These are phyloP conservation scores for Macroteleia sp. DNA, from an alignment of 2,888 invertebrate species.

Conservation along the genomic window DNA sequence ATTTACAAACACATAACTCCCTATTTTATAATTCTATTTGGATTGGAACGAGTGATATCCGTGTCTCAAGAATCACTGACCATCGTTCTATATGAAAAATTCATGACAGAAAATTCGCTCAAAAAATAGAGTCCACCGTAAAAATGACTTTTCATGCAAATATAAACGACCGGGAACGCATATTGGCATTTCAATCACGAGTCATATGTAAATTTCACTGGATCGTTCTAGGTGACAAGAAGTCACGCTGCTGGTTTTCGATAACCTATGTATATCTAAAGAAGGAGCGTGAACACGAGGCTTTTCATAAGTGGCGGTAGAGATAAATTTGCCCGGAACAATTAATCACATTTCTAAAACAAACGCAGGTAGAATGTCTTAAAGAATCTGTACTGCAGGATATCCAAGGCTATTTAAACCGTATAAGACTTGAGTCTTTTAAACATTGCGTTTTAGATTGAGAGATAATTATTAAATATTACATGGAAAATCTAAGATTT, in stretches of 20 bases:
- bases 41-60: slow-evolving; percentile 18
- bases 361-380: slow-evolving; percentile 42
- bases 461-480: too few species aligned
- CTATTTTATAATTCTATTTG: slow-evolving; percentile 16
- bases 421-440: slow-evolving; percentile 54
- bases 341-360: slow-evolving; percentile 58
- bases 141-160: slow-evolving; percentile 57
- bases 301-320: slow-evolving; percentile 36
- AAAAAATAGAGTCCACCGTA: slow-evolving; percentile 39
- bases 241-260: slow-evolving; percentile 49
- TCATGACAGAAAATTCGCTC: slow-evolving; percentile 46
- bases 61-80: slow-evolving; percentile 44
- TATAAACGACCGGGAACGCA: slow-evolving; percentile 41
- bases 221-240: slow-evolving; percentile 22
- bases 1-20: too few species aligned
- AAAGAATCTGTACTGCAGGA: slow-evolving; percentile 23
- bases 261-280: slow-evolving; percentile 34
- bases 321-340: slow-evolving; percentile 49
- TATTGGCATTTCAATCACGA: slow-evolving; percentile 63
- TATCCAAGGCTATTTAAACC: slow-evolving; percentile 27
- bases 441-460: too few species aligned
- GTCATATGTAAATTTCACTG: slow-evolving; percentile 46
- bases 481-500: too few species aligned
- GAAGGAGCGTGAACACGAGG: slow-evolving; percentile 29
- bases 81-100: slow-evolving; percentile 52